Base-by-base conservation (phyloP, 2,888 invertebrate genomes). In the Caenorhabditis zanzibari region DNA sequence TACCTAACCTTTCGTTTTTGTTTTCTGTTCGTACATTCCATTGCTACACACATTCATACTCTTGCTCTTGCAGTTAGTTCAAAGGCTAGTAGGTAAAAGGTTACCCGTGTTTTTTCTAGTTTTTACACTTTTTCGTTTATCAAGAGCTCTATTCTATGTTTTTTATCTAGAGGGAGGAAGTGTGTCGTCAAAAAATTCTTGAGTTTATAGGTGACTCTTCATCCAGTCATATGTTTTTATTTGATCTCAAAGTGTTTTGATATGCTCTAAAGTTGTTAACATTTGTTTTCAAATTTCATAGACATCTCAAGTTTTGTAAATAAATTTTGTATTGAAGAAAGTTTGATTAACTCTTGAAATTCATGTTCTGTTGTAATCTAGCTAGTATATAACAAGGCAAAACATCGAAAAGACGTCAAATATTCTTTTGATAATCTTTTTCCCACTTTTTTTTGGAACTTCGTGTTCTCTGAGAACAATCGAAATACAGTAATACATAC, bases 71-170 rank as follows among this genome's bases (percentile, higher is more conserved):
- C 41, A 28, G 66, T 58, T 76, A 49, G 76, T 76, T 52, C 68
- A 76, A 52, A 68, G 76, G 59, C 59, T 68, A 49, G 54, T 14
- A 56, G 32, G 38, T 41, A n/a, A 63, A 49, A 72, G 32, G 41
- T 38, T 35, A 41, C 24, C 5, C 44, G 19, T 44, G 28, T 58
- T 59, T 61, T 52, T n/a, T 26, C 47, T 54, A 14, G 66, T 66
- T 75, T 64, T 74, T 64, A 74, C 66, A 75, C 75, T 66, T 3
- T 38, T 16, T 26, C 59, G 59, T 59, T 59, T 49, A 52, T 74
- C 64, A 64, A 12, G 1, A 26, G 6, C 35, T 35, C 22, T 52
- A 4, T 52, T n/a, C n/a, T 35, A n/a, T n/a, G n/a, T n/a, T n/a
- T 35, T 52, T 68, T 52, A 2, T 61, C 22, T 16, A 12, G 28